Percentiles rank a stretch among this genome's conserved stretches.
phyloP scores from a whole-genome alignment of 2,888 invertebrate species.

The Hyposoter didymator region DNA sequence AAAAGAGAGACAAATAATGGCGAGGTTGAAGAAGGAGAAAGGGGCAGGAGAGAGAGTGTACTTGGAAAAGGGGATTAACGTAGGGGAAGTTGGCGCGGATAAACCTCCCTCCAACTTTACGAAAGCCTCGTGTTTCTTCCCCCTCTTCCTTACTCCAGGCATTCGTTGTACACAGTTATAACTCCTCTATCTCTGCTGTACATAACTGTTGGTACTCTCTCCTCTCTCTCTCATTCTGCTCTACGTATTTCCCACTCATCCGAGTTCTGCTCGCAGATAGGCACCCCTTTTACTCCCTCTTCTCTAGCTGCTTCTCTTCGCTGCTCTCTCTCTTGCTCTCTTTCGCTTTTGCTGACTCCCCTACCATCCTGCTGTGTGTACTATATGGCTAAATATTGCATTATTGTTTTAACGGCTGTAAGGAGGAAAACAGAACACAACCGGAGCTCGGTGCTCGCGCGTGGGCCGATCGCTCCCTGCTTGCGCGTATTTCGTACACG shows the following conservation, averaged over 20 bases:
- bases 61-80: slow-evolving; percentile 57
- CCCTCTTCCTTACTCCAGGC: slow-evolving; percentile 66
- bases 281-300: slow-evolving; percentile 66
- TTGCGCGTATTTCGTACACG: slow-evolving; percentile 74
- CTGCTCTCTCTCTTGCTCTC: slow-evolving; percentile 63
- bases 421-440: slow-evolving; percentile 80
- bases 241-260: slow-evolving; percentile 58
- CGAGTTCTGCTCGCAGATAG: slow-evolving; percentile 46
- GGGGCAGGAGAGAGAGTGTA: slow-evolving; percentile 2
- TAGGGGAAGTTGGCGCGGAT: slow-evolving; percentile 66
- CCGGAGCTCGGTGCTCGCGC: slow-evolving; percentile 71
- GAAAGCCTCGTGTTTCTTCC: slow-evolving; percentile 62
- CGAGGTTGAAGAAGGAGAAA: slow-evolving; percentile 26
- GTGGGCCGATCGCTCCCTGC: slow-evolving; percentile 67
- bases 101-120: slow-evolving; percentile 66
- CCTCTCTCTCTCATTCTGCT: slow-evolving; percentile 41
- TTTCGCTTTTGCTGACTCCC: slow-evolving; percentile 65
- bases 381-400: slow-evolving; percentile 84
- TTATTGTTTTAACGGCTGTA: slow-evolving; percentile 83
- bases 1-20: slow-evolving; percentile 70
- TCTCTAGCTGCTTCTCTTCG: slow-evolving; percentile 53
- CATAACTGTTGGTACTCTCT: slow-evolving; percentile 50
- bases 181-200: slow-evolving; percentile 67
- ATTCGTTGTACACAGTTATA: slow-evolving; percentile 64
- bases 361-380: slow-evolving; percentile 67